Evolutionary conservation across 2,888 invertebrate genomes (phyloP), one percentile per base, ranked within the genome.

Genomic region (Antheraea assamensis): DNA sequence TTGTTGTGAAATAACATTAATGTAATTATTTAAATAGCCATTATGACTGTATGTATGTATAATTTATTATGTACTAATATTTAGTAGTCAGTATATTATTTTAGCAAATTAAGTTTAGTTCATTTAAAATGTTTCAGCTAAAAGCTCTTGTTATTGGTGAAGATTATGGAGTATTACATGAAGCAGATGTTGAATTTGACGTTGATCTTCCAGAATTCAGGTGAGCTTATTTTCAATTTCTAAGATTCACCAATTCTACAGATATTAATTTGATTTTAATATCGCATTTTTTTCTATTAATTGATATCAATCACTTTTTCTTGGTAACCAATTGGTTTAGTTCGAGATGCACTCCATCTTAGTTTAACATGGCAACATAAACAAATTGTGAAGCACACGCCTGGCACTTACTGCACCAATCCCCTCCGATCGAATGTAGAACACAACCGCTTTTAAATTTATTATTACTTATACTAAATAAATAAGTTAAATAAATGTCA

Each of bases 131-230:
- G 24, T 72, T 72, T 77, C 89, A 99, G 99, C 94, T 99, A 74
- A 99, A 99, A 95, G 98, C 98, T 21, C 95, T 98, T 35, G 97
- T 98, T 15, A 95, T 99, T 17, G 96, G 97, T 87, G 96, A 97
- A 77, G 93, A 96, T 70, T 95, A 98, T 83, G 92, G 96, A 81
- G 95, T 98, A 24, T 91, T 97, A 17, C 96, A 97, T 83, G 97
- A 98, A 84, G 97, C 97, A 21, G 96, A 96, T 77, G 98, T 99
- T 0, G 97, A 97, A 80, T 99, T 98, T 93, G 99, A 99, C 91
- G 96, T 96, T 77, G 98, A 99, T 87, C 94, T 99, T 31, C 98
- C 99, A n/a, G 98, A 99, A 91, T 99, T 98, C 90, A 96, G 97
- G 98, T 98, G 90, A 79, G 58, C 27, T 52, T 24, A 58, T 10